Evolutionary conservation across 1,140 invertebrate genomes (phyloP), one percentile per base, ranked within the genome.

Genomic region (Eumeta japonica): DNA sequence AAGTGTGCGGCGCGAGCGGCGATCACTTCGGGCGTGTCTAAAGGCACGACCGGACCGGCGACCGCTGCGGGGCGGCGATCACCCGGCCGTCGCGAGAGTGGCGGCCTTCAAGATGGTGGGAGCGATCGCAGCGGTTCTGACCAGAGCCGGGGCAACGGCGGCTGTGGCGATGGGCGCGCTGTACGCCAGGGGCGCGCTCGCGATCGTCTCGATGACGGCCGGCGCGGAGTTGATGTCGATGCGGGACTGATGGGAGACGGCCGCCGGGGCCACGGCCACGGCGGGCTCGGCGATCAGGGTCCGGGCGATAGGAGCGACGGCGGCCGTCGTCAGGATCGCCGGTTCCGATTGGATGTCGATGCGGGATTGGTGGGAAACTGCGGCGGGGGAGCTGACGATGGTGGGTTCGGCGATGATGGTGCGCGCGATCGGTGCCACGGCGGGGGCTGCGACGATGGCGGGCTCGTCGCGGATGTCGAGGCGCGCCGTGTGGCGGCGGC

Each of bases 1-100:
- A 64, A 47, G 43, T 74, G 68, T 19, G 73, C 64, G 34, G 70
- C 65, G 42, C 74, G 71, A 35, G 77, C 76, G 30, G 74, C 71
- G 32, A 74, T 58, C 12, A 77, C 74, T 48, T 73, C 74, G 28
- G 67, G 61, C 17, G 73, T 67, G 37, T 72, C 73, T 16, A 58
- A 35, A 9, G 58, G 58, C 12, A 56, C 55, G 17, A 55, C 52
- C 17, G 61, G 54, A 12, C 45, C 50, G 17, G 43, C 46, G 34
- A 56, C 15, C 16, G 50, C 45, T n/a, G n/a, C n/a, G n/a, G n/a
- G 9, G 50, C 14, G 10, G 29, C 18, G 29, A 37, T 37, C n/a
- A n/a, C n/a, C n/a, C n/a, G 24, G 35, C 39, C 14, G 32, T 31
- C 12, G 37, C 28, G 11, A 20, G 37, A 24, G 30, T 34, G 18